Conservation (phyloP, 2,888 invertebrate genomes). For the Oxytorus armatus region DNA sequence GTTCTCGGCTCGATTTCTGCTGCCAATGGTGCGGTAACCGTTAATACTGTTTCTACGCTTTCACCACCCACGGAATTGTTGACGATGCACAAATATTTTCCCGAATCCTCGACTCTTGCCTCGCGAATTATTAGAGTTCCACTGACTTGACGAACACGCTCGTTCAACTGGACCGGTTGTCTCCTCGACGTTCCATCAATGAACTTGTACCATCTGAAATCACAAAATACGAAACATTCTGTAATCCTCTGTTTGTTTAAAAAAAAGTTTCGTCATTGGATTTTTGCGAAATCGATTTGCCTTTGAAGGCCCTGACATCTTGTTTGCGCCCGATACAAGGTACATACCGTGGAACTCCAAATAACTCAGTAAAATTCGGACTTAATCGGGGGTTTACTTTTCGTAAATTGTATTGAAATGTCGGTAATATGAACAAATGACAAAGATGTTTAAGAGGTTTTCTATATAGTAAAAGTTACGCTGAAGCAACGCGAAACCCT, state of each 20-base stretch:
- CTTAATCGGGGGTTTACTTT: conserved; percentile 37
- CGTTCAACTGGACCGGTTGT: conserved; percentile 95
- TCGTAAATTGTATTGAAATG: not conserved
- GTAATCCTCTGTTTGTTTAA: conserved; percentile 10
- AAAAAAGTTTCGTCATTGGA: conserved; percentile 8
- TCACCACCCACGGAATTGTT: conserved; percentile 98
- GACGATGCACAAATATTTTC: conserved; percentile 97
- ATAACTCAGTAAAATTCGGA: conserved; percentile 67
- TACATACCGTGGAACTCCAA: conserved; percentile 50
- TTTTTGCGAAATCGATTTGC: not conserved
- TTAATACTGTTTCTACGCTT: conserved; percentile 95
- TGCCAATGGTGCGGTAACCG: conserved; percentile 95
- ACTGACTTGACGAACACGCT: conserved; percentile 96
- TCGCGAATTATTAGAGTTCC: conserved; percentile 97
- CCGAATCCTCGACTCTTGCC: conserved; percentile 96
- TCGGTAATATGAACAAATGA: not conserved
- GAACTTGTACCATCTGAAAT: conserved; percentile 97
- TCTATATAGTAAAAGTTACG: not conserved
- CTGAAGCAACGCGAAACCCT: not conserved
- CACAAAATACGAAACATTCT: conserved; percentile 77
- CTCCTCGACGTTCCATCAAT: conserved; percentile 94
- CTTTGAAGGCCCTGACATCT: conserved; percentile 31
- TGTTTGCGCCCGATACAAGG: conserved; percentile 60
- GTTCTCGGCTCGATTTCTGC: conserved; percentile 95
- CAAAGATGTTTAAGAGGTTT: not conserved